Evolutionary conservation across 2,888 invertebrate species (phyloP).

Genomic region (Hetaerina titia): DNA sequence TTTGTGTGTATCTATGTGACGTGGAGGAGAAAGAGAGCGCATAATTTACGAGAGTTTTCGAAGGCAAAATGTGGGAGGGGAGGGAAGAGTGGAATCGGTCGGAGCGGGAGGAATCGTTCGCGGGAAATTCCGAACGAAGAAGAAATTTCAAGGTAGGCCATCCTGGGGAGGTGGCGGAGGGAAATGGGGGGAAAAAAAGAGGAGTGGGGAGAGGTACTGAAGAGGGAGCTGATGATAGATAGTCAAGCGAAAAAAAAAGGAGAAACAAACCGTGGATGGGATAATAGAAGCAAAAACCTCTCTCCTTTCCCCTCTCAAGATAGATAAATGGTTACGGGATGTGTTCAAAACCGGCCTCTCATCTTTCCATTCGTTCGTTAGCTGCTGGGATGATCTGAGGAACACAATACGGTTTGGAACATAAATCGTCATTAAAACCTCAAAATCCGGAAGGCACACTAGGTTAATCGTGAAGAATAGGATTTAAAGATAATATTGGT

Average conservation of each 20-base stretch:
- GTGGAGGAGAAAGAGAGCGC: neutral
- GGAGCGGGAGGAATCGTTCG: neutral
- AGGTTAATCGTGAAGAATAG: neutral
- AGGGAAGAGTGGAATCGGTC: neutral
- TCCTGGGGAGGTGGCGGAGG: neutral
- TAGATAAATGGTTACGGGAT: neutral
- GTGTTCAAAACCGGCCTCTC: conserved; percentile 13
- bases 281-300: neutral
- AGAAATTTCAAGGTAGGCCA: neutral
- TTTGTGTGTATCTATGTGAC: neutral
- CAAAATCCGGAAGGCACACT: neutral
- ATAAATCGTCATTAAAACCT: conserved; percentile 35
- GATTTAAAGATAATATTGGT: conserved; percentile 31
- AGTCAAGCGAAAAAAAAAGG: neutral
- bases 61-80: neutral
- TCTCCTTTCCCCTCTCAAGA: neutral
- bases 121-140: neutral
- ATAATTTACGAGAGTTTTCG: conserved; percentile 23
- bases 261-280: neutral
- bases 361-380: neutral
- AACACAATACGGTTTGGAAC: neutral
- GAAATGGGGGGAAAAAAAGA: neutral
- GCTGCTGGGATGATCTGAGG: neutral
- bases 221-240: neutral
- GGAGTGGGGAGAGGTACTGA: neutral